Conservation (phyloP, 2,888 invertebrate species). For the Prosopocoilus inquinatus region DNA sequence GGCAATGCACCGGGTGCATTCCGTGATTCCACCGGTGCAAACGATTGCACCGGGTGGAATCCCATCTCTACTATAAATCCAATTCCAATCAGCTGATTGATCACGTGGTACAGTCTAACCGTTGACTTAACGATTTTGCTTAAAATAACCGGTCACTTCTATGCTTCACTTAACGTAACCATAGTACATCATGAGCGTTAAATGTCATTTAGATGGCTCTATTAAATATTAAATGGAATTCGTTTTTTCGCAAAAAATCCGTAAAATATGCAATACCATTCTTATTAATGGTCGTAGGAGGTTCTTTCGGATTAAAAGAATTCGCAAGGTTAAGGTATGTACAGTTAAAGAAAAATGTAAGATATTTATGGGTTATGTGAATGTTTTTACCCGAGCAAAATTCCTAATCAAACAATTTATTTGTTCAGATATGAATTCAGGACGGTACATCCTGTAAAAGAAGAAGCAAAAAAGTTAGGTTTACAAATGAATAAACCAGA, state of each 20-base stretch:
- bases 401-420: not conserved
- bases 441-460: conserved; percentile 55
- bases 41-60: too few species aligned
- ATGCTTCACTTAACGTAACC: too few species aligned
- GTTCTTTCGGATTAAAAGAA: conserved; percentile 73
- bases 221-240: not conserved
- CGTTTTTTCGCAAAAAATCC: conserved; percentile 11
- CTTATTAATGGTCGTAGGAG: conserved; percentile 68
- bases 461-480: conserved; percentile 67
- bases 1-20: too few species aligned
- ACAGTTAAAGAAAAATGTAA: not conserved
- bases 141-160: too few species aligned
- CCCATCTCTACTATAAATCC: too few species aligned
- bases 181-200: too few species aligned
- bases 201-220: not conserved
- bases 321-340: conserved; percentile 70
- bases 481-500: conserved; percentile 63
- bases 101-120: too few species aligned
- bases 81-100: too few species aligned
- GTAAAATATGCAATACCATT: conserved; percentile 67
- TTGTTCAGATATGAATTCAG: conserved; percentile 55
- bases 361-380: not conserved
- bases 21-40: too few species aligned
- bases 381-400: too few species aligned
- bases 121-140: too few species aligned